Conservation (phyloP, 2,888 invertebrate genomes). For the Baccha elongata region DNA sequence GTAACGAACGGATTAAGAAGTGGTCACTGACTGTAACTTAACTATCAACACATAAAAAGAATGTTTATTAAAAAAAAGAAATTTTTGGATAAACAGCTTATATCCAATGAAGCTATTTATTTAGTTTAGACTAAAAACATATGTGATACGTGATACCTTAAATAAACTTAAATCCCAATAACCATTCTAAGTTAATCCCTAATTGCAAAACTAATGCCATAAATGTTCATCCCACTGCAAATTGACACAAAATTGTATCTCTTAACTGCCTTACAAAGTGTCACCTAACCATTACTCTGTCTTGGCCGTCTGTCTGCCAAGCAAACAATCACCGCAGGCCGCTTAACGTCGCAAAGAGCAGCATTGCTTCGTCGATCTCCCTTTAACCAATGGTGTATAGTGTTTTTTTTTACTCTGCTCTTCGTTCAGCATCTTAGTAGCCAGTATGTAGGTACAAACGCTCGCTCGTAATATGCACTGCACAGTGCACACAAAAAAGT, state of each 20-base stretch:
- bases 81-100: conserved; percentile 11
- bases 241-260: conserved; percentile 71
- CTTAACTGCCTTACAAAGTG: conserved; percentile 63
- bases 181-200: conserved; percentile 62
- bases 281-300: conserved; percentile 66
- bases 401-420: no score
- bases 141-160: not conserved
- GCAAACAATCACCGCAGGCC: conserved; percentile 50
- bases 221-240: conserved; percentile 71
- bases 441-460: conserved; percentile 26
- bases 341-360: conserved; percentile 51
- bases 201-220: conserved; percentile 68
- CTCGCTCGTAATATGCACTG: conserved; percentile 13
- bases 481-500: conserved; percentile 37
- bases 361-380: conserved; percentile 24
- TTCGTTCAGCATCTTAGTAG: no score
- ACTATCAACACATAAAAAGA: no score
- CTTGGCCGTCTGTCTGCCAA: conserved; percentile 29
- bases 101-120: conserved; percentile 21
- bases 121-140: conserved; percentile 6
- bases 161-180: conserved; percentile 35
- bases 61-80: no score
- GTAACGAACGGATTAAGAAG: no score
- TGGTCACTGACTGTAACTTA: no score
- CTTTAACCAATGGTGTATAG: not conserved